phyloP scores from a whole-genome alignment of 1,140 invertebrate species.

The Drosophila chauvacae region DNA sequence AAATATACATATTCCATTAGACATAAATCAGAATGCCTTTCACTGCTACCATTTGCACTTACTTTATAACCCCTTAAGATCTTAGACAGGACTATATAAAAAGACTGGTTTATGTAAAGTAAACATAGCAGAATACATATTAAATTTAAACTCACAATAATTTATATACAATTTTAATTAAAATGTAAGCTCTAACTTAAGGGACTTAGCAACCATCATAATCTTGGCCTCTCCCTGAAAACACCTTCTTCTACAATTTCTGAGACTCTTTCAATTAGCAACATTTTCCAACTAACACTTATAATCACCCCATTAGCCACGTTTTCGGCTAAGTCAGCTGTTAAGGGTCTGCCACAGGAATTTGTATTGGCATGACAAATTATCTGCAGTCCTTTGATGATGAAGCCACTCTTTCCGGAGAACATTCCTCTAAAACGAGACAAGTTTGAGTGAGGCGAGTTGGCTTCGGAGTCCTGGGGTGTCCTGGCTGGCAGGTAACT shows the following conservation, averaged over 20 bases:
- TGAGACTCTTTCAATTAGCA: slow-evolving; percentile 8
- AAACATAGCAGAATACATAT: neutral
- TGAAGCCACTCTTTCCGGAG: slow-evolving; percentile 33
- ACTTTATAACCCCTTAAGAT: neutral
- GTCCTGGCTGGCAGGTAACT: slow-evolving; percentile 20
- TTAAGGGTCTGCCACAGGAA: slow-evolving; percentile 20
- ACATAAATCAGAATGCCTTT: slow-evolving; percentile 3
- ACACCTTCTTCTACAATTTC: neutral
- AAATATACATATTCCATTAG: slow-evolving; percentile 14
- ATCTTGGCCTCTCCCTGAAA: neutral
- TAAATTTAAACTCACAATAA: neutral
- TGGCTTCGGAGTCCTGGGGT: neutral
- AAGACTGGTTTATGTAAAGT: neutral
- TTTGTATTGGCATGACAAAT: slow-evolving; percentile 52
- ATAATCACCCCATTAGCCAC: slow-evolving; percentile 22
- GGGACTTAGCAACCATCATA: neutral
- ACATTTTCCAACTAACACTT: neutral
- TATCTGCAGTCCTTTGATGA: slow-evolving; percentile 46
- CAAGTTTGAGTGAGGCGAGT: slow-evolving; percentile 8
- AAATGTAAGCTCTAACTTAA: neutral
- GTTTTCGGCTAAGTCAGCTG: slow-evolving; percentile 3
- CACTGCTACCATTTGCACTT: neutral
- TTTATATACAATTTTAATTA: neutral
- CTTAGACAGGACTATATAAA: too few relatives aligned
- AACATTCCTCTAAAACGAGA: slow-evolving; percentile 42